phyloP scores from a whole-genome alignment of 2,797 vertebrate species.

The Sebastes hubbsi region DNA sequence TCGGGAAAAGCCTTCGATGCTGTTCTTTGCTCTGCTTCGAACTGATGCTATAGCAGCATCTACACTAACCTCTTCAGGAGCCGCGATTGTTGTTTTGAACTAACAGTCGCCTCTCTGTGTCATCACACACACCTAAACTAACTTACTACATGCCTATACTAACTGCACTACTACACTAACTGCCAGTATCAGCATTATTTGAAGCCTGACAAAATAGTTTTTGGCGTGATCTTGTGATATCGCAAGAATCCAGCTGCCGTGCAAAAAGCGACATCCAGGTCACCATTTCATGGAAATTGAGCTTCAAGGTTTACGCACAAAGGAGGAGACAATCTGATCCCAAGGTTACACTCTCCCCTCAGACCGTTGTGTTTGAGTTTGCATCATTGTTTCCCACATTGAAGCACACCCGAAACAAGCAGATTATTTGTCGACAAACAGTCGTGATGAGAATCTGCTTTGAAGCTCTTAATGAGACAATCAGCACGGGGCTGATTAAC shows the following conservation, averaged over 20 bases:
- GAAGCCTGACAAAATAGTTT: rapidly evolving
- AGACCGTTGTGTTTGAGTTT: neutral
- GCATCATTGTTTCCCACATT: neutral
- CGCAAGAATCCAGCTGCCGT: no score
- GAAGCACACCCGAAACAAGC: neutral
- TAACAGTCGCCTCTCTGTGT: neutral
- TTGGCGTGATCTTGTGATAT: no score
- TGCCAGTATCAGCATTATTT: no score
- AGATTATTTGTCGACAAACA: neutral
- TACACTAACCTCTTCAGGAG: no score
- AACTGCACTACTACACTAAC: no score
- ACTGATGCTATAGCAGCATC: no score
- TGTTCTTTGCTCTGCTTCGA: neutral
- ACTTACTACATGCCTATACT: no score
- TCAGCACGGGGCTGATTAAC: neutral
- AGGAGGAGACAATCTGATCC: no score
- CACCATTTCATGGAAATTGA: no score
- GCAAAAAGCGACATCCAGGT: no score
- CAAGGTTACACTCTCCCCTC: neutral
- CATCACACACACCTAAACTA: neutral
- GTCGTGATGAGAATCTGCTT: neutral
- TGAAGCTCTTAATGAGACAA: conserved; percentile 16
- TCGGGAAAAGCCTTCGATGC: neutral
- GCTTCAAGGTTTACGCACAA: no score
- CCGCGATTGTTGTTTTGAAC: neutral